Base-by-base conservation (phyloP, 2,113 vertebrate genomes). In the Pseudopipra pipra region DNA sequence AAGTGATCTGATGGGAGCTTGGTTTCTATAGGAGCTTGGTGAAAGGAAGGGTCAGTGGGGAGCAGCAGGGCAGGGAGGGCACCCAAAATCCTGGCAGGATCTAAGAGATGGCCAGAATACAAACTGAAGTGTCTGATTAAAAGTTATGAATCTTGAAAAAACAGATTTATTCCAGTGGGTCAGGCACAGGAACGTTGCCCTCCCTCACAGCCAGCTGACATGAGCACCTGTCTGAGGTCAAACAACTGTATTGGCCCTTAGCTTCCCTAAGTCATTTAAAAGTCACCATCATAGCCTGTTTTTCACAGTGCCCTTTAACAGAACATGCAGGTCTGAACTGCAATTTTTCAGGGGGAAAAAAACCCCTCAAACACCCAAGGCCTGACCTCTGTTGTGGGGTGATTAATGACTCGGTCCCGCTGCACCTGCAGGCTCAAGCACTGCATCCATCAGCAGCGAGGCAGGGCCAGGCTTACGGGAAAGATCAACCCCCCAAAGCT, bases 401-500 rank as follows among this genome's bases (percentile, higher is more conserved):
- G 95, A 97, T 95, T 92, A 86, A 95, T 77, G 92, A n/a, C 83
- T 24, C 4, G 8, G 46, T 85, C 61, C 75, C 2, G 67, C 91
- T 87, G 87, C 89, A 86, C 72, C 85, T 88, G 95, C 88, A 43
- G 75, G 21, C 52, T 21, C 12, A 20, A 67, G 9, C 73, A 5
- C 4, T 22, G 94, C 92, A 95, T 90, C 96, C 92, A 88, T 90
- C 95, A 93, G 79, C 86, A 31, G 52, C 0, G 2, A 8, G 84
- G 8, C 82, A 7, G 10, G 56, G 63, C 41, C 62, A 37, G 80
- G 18, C 84, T 72, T 71, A 49, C 2, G 5, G 81, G 70, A 72
- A 82, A 82, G 66, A 93, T 63, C 80, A 94, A 90, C 47, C 73
- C 81, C 73, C 52, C 78, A 78, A 85, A 96, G 84, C 87, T 93